Percentiles rank a stretch among this genome's conserved stretches.
Conservation (phyloP, 1,140 invertebrate species). For the Procambarus clarkii region DNA sequence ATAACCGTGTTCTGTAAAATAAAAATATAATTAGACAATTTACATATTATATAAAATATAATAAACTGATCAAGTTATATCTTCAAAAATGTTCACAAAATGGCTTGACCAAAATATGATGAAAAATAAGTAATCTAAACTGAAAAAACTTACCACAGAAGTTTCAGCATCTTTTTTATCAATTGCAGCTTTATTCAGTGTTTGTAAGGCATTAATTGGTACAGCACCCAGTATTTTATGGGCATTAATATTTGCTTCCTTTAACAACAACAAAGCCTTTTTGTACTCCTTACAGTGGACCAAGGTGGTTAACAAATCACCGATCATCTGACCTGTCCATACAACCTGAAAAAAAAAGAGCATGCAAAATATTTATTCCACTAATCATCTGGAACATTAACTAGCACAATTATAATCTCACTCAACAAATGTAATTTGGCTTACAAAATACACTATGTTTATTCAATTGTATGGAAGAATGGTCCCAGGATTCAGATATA, state of each 20-base stretch:
- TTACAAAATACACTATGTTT: too few species aligned
- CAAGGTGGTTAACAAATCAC: constrained; percentile 32
- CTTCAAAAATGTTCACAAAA: too few species aligned
- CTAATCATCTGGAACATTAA: too few species aligned
- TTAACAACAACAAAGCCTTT: constrained; percentile 14
- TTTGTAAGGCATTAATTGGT: neutral
- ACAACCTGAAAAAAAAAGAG: constrained; percentile 22
- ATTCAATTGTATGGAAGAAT: too few species aligned
- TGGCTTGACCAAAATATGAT: too few species aligned
- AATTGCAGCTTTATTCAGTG: neutral
- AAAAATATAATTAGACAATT: neutral
- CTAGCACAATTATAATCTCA: too few species aligned
- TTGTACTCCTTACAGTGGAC: constrained; percentile 31
- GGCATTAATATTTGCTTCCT: constrained; percentile 1
- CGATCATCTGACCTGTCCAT: constrained; percentile 48
- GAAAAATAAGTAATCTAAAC: too few species aligned
- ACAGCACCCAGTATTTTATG: constrained; percentile 17
- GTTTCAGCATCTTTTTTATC: constrained; percentile 7
- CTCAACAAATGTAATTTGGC: too few species aligned
- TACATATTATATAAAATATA: too few species aligned
- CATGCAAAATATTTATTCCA: too few species aligned
- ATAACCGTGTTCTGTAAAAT: constrained; percentile 6
- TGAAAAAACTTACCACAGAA: constrained; percentile 23
- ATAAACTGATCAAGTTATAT: too few species aligned
- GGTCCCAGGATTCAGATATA: too few species aligned